A percentile compares a stretch with the other conserved stretches of the same genome.
These are phyloP conservation scores for Augochlorella aurata DNA, from an alignment of 2,888 invertebrate species.

Conservation along the genomic window DNA sequence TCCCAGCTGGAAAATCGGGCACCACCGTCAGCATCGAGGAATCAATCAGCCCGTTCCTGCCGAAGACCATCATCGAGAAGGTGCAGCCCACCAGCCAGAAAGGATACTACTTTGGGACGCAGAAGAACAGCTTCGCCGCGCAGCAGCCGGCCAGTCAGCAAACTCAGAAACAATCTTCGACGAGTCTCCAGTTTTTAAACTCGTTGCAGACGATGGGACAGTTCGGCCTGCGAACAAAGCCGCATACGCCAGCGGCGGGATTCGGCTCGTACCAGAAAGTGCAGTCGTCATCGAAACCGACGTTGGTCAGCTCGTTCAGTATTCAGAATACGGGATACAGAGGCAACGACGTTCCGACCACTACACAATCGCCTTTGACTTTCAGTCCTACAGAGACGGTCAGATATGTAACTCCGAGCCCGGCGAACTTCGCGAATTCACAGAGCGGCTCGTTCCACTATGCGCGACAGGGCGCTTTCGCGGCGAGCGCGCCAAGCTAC, in stretches of 20 bases:
- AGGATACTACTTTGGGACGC: background rate
- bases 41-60: constrained; percentile 77
- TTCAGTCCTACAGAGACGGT: constrained; percentile 39
- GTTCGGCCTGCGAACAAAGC: constrained; percentile 76
- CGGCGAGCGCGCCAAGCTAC: constrained; percentile 22
- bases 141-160: background rate
- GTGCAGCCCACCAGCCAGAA: constrained; percentile 62
- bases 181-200: constrained; percentile 33
- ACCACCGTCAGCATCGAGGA: constrained; percentile 80
- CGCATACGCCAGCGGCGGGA: constrained; percentile 67
- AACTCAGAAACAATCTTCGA: constrained; percentile 11
- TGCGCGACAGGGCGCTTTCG: constrained; percentile 47
- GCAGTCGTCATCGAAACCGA: constrained; percentile 56
- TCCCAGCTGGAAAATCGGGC: constrained; percentile 77
- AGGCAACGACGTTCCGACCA: constrained; percentile 28
- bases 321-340: constrained; percentile 58
- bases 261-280: constrained; percentile 56
- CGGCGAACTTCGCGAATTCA: constrained; percentile 39
- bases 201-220: constrained; percentile 35
- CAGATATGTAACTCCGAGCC: constrained; percentile 55
- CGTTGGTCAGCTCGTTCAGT: constrained; percentile 48
- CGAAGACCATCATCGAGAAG: constrained; percentile 76
- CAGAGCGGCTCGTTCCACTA: constrained; percentile 46
- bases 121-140: constrained; percentile 11
- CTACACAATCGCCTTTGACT: constrained; percentile 49